Conservation (phyloP, 2,888 invertebrate genomes). For the Hanleya hanleyi region DNA sequence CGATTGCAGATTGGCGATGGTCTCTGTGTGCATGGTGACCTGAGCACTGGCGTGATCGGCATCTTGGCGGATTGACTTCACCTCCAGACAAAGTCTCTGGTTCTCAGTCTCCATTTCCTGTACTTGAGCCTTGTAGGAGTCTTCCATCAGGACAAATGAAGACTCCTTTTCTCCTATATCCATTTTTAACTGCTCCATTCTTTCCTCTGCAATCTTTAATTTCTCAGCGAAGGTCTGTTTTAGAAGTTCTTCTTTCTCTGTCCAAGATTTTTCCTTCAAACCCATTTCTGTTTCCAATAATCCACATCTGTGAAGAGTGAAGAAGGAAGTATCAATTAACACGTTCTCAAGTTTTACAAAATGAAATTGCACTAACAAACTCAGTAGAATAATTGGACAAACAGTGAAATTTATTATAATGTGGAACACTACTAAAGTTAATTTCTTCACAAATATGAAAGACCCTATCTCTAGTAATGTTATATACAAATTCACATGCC, state of each 20-base stretch:
- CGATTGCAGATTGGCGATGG: not conserved
- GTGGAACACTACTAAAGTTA: no score
- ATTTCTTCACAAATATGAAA: no score
- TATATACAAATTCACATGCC: no score
- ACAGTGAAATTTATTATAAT: no score
- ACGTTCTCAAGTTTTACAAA: no score
- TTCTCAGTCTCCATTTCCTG: not conserved
- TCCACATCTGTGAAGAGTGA: not conserved
- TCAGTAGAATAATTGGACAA: no score
- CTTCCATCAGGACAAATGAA: not conserved
- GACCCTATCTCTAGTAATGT: no score
- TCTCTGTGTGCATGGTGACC: not conserved
- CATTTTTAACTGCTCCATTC: slow-evolving; percentile 9
- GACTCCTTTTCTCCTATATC: not conserved
- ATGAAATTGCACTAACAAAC: no score
- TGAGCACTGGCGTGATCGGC: not conserved
- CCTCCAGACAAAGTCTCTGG: not conserved
- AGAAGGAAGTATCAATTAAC: not conserved
- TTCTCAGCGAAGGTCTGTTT: not conserved
- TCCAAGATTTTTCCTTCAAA: not conserved
- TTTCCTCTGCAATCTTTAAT: slow-evolving; percentile 22
- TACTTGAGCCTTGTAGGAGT: not conserved
- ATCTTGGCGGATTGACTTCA: not conserved
- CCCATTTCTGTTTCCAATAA: not conserved
- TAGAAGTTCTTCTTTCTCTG: not conserved